Evolutionary conservation across 2,888 invertebrate genomes (phyloP).

Genomic region (Drosophila paranaensis): DNA sequence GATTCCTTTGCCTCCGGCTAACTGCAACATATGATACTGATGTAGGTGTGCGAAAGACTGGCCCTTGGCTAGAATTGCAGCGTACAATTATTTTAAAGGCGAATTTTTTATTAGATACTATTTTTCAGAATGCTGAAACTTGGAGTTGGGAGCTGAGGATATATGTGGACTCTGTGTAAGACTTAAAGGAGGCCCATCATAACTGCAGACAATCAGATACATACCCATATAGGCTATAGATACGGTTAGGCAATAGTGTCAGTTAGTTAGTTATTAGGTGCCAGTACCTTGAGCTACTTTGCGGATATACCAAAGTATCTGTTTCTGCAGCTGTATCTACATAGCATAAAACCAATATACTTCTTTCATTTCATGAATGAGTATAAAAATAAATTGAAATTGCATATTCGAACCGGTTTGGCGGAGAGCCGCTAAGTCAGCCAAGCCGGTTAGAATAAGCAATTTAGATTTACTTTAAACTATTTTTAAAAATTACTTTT

Average conservation of each 20-base stretch:
- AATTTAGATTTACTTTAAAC: neutral
- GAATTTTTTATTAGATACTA: too few species aligned
- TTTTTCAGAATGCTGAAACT: too few species aligned
- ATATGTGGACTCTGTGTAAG: too few species aligned
- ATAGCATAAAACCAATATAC: neutral
- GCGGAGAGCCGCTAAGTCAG: neutral
- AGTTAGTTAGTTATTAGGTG: constrained; percentile 51
- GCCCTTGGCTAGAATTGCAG: neutral
- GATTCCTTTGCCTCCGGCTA: constrained; percentile 4
- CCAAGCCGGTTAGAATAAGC: neutral
- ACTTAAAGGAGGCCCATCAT: too few species aligned
- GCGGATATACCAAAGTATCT: constrained; percentile 38
- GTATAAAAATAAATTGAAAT: neutral
- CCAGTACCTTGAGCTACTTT: constrained; percentile 78
- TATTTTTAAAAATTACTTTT: neutral
- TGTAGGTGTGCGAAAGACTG: neutral
- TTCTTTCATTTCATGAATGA: neutral
- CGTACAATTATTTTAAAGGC: too few species aligned
- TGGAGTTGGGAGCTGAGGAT: too few species aligned
- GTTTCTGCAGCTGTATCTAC: constrained; percentile 14
- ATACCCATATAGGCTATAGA: constrained; percentile 37
- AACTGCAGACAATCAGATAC: too few species aligned
- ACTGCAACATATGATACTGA: neutral
- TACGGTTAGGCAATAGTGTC: constrained; percentile 73
- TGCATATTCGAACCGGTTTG: constrained; percentile 3